phyloP scores from a whole-genome alignment of 1,140 invertebrate genomes.

The Carposina sasakii region DNA sequence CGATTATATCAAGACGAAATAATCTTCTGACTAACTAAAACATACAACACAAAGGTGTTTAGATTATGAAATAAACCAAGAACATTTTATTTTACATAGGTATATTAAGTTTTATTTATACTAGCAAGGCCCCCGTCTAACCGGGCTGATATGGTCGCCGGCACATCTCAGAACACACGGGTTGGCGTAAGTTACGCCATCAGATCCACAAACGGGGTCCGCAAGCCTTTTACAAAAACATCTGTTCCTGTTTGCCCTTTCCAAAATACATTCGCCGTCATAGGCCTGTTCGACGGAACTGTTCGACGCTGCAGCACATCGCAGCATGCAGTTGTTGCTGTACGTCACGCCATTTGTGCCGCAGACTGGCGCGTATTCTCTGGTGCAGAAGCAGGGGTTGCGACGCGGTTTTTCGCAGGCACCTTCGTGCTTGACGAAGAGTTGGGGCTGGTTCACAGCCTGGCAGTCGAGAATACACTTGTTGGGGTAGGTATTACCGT shows the following conservation, averaged over 20 bases:
- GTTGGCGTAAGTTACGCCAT: slow-evolving; percentile 7
- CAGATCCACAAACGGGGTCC: slow-evolving; percentile 2
- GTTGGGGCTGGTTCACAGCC: neutral
- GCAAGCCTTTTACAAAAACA: neutral
- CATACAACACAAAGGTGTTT: no score
- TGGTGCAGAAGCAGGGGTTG: neutral
- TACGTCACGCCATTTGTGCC: slow-evolving; percentile 3
- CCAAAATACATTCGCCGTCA: no score
- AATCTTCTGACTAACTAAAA: no score
- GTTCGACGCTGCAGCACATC: neutral
- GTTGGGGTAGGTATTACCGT: slow-evolving; percentile 32
- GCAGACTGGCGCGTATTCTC: slow-evolving; percentile 2
- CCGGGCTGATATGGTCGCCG: no score
- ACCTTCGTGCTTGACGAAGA: neutral
- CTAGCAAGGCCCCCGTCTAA: no score
- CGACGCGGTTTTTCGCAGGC: neutral
- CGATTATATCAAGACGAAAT: no score
- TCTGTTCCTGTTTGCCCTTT: neutral
- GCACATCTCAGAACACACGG: slow-evolving; percentile 7
- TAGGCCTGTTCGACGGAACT: no score
- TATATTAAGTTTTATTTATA: no score
- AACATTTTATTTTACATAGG: no score
- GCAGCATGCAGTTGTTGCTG: slow-evolving; percentile 8
- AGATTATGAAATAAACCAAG: no score
- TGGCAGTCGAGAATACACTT: slow-evolving; percentile 5